A percentile compares a stretch with the other conserved stretches of the same genome.
phyloP scores from a whole-genome alignment of 2,113 vertebrate genomes.

The Siniperca chuatsi region DNA sequence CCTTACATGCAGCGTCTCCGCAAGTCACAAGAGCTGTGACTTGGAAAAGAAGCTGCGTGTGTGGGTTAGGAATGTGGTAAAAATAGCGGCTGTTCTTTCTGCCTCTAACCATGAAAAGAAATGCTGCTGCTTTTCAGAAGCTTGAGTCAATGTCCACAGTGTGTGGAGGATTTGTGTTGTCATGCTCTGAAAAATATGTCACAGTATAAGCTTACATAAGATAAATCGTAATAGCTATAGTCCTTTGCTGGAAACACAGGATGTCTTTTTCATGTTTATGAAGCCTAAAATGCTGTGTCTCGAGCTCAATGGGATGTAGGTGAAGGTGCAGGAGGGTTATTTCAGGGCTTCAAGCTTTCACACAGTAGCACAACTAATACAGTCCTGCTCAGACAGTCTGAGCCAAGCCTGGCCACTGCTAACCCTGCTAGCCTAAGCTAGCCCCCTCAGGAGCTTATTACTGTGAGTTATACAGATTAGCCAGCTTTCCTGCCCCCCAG shows the following conservation, averaged over 20 bases:
- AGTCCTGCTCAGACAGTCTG: constrained; percentile 72
- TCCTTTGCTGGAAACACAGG: constrained; percentile 1
- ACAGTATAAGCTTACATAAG: constrained; percentile 34
- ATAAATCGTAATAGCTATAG: constrained; percentile 5
- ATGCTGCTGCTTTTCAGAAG: constrained; percentile 45
- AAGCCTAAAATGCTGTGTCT: constrained; percentile 3
- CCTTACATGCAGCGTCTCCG: constrained; percentile 14
- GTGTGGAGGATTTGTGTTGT: constrained; percentile 54
- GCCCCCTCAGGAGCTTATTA: constrained; percentile 59
- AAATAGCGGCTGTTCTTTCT: constrained; percentile 67
- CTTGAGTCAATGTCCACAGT: constrained; percentile 19
- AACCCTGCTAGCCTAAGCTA: constrained; percentile 45
- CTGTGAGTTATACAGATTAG: constrained; percentile 72
- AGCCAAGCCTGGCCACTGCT: constrained; percentile 54
- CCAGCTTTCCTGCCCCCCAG: constrained; percentile 41
- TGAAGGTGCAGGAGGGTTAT: constrained; percentile 43
- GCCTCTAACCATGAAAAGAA: constrained; percentile 57
- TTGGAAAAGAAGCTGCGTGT: constrained; percentile 34
- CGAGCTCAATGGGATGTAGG: constrained; percentile 5
- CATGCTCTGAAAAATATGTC: constrained; percentile 36
- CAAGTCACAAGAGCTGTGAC: constrained; percentile 32
- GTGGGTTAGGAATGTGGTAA: constrained; percentile 59
- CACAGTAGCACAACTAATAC: constrained; percentile 34
- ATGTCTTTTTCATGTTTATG: background rate
- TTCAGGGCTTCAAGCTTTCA: constrained; percentile 28